phyloP scores from a whole-genome alignment of 2,113 vertebrate genomes.

The Pygathrix nemaeus region DNA sequence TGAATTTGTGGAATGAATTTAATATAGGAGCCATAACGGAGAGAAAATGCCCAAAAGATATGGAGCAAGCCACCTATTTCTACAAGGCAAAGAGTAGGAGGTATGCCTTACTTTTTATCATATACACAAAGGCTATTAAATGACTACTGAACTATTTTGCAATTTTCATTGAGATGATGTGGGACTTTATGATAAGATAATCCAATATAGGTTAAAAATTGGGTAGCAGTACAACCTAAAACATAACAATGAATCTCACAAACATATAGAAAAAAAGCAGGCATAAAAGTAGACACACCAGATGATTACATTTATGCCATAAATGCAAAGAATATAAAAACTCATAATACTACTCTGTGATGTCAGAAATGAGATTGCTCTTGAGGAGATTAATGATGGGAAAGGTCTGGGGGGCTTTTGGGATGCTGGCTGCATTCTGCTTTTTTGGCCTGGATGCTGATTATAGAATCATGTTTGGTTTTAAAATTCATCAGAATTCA shows the following conservation, averaged over 20 bases:
- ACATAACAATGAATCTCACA: background rate
- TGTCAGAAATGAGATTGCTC: background rate
- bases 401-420: rapidly evolving
- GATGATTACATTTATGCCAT: background rate
- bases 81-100: background rate
- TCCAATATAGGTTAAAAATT: background rate
- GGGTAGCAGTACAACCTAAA: background rate
- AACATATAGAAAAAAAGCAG: background rate
- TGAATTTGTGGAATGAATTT: background rate
- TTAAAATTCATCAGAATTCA: background rate
- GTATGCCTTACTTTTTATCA: rapidly evolving
- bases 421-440: too few relatives aligned
- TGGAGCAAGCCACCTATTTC: background rate
- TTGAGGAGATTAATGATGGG: too few relatives aligned
- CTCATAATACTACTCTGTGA: background rate
- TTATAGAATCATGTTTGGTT: background rate
- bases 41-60: background rate
- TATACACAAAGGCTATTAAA: background rate
- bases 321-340: background rate
- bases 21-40: background rate
- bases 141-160: background rate
- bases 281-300: rapidly evolving
- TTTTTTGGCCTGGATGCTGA: background rate
- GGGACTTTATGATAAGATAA: background rate
- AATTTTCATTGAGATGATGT: background rate